phyloP scores from a whole-genome alignment of 2,113 vertebrate species.

The Actenoides hombroni region DNA sequence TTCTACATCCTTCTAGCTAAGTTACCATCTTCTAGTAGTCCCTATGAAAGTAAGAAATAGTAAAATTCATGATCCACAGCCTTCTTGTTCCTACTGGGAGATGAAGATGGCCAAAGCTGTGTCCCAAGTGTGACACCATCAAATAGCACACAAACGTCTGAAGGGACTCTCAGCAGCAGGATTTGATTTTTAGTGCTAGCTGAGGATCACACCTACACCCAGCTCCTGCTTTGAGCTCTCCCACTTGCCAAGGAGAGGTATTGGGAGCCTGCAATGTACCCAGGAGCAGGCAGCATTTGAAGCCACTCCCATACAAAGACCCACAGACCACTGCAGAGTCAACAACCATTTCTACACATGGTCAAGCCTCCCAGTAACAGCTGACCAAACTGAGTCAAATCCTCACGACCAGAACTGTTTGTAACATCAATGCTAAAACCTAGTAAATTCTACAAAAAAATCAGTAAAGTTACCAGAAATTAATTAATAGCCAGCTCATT shows the following conservation, averaged over 20 bases:
- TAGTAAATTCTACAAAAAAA: background rate
- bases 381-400: background rate
- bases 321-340: background rate
- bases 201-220: fast-evolving
- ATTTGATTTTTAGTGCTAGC: background rate
- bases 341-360: background rate
- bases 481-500: background rate
- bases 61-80: constrained; percentile 53
- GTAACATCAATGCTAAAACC: background rate
- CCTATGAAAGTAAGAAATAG: background rate
- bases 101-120: background rate
- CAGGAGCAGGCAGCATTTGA: background rate
- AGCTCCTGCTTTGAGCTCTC: background rate
- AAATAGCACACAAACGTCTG: background rate
- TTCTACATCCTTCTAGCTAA: background rate
- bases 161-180: constrained; percentile 4
- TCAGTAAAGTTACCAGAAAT: background rate
- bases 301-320: background rate
- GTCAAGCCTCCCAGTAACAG: background rate
- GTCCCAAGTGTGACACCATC: constrained; percentile 17
- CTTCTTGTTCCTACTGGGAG: constrained; percentile 4
- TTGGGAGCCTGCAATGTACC: background rate
- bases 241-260: background rate
- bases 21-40: background rate
- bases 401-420: background rate